These are phyloP conservation scores for Alauda arvensis DNA, from an alignment of 2,797 vertebrate genomes.

Conservation along the genomic window DNA sequence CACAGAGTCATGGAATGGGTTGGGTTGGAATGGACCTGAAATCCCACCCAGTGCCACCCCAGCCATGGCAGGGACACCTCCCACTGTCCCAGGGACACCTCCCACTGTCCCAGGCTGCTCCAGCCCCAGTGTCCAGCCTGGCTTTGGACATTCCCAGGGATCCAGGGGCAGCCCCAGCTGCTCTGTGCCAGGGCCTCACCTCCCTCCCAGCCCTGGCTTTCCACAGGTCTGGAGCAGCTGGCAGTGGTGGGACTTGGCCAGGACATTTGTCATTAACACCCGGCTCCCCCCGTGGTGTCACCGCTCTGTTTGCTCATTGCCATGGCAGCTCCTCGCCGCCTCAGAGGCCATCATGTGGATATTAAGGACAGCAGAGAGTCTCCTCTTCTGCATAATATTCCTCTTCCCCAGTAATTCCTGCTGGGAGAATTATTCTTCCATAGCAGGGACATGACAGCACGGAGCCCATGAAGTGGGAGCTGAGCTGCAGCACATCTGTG, in stretches of 20 bases:
- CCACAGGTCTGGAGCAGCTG: not conserved
- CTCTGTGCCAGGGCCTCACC: not conserved
- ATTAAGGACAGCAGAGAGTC: conserved; percentile 19
- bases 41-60: rapidly evolving
- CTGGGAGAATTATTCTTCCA: conserved; percentile 21
- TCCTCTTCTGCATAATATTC: conserved; percentile 33
- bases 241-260: not conserved
- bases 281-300: not conserved
- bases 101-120: not conserved
- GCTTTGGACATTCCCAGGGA: not conserved
- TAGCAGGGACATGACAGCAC: not conserved
- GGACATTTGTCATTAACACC: not conserved
- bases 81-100: not conserved
- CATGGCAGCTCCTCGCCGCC: not conserved
- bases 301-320: not conserved
- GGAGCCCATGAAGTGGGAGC: not conserved
- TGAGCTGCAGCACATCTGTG: not conserved
- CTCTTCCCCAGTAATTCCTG: conserved; percentile 25
- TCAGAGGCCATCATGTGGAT: not conserved
- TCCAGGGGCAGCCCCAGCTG: not conserved
- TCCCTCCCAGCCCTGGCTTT: not conserved
- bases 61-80: not conserved
- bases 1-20: not conserved
- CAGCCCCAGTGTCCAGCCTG: not conserved
- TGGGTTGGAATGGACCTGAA: rapidly evolving